A percentile compares a stretch with the other conserved stretches of the same genome.
These are phyloP conservation scores for Nemoura dubitans DNA, from an alignment of 2,888 invertebrate genomes.

Conservation along the genomic window DNA sequence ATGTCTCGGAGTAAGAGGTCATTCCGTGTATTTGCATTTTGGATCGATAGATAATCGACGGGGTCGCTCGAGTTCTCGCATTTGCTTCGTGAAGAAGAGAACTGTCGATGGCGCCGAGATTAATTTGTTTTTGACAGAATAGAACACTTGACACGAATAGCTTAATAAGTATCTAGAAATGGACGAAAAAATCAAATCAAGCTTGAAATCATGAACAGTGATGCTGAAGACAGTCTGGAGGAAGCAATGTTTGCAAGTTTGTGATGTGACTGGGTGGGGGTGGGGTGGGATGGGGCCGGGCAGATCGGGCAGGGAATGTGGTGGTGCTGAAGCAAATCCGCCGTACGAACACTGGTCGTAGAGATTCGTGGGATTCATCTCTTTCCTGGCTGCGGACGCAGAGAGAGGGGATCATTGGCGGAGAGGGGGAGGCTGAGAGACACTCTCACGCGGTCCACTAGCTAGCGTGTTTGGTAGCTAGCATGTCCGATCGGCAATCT, in stretches of 20 bases:
- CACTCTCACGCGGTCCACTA: not conserved
- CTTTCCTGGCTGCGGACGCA: not conserved
- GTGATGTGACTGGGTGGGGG: not conserved
- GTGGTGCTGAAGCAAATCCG: not conserved
- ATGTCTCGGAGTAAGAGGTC: not conserved
- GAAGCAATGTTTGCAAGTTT: not conserved
- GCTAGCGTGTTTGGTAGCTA: not conserved
- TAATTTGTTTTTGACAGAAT: not conserved
- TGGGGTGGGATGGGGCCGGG: no score
- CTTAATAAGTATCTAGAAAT: not conserved
- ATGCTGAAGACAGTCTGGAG: not conserved
- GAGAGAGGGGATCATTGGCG: not conserved
- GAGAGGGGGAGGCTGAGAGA: not conserved
- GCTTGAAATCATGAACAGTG: not conserved
- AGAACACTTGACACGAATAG: constrained; percentile 7
- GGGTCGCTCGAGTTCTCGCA: not conserved
- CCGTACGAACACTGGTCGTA: not conserved
- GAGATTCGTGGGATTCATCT: not conserved
- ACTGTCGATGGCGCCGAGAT: not conserved
- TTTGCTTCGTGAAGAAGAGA: not conserved
- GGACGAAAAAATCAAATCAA: not conserved
- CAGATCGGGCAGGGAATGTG: not conserved
- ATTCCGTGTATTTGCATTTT: not conserved
- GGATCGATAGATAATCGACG: not conserved
- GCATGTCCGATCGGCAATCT: not conserved